These are phyloP conservation scores for Vireo altiloquus DNA, from an alignment of 2,113 vertebrate species.

Conservation along the genomic window DNA sequence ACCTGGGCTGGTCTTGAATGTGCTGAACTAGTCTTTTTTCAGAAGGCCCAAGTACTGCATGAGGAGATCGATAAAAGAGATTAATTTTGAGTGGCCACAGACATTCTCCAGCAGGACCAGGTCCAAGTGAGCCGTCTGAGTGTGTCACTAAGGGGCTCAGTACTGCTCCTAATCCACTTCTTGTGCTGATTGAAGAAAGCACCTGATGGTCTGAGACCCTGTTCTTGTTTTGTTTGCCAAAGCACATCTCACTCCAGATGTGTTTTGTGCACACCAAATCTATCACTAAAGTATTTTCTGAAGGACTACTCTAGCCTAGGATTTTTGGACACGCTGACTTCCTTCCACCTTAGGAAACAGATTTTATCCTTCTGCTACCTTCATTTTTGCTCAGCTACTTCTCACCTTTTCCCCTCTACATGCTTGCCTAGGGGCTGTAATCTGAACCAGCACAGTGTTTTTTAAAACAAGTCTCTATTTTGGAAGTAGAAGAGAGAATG, in stretches of 20 bases:
- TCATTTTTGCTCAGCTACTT: background rate
- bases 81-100: background rate
- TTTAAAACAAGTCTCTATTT: background rate
- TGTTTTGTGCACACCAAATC: background rate
- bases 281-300: background rate
- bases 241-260: rapidly evolving
- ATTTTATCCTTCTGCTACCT: background rate
- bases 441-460: background rate
- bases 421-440: background rate
- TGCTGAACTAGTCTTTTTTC: background rate
- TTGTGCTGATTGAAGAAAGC: background rate
- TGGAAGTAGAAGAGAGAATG: background rate
- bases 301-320: background rate
- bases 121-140: background rate
- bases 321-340: background rate
- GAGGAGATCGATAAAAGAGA: background rate
- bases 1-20: background rate
- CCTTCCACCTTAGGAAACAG: background rate
- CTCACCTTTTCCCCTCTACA: background rate
- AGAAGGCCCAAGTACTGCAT: background rate
- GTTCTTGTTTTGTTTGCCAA: background rate
- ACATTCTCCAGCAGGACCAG: background rate
- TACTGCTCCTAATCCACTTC: background rate
- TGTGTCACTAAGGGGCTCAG: background rate
- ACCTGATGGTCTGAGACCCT: background rate